Conservation (phyloP, 2,113 vertebrate genomes). For the Tinamus guttatus region DNA sequence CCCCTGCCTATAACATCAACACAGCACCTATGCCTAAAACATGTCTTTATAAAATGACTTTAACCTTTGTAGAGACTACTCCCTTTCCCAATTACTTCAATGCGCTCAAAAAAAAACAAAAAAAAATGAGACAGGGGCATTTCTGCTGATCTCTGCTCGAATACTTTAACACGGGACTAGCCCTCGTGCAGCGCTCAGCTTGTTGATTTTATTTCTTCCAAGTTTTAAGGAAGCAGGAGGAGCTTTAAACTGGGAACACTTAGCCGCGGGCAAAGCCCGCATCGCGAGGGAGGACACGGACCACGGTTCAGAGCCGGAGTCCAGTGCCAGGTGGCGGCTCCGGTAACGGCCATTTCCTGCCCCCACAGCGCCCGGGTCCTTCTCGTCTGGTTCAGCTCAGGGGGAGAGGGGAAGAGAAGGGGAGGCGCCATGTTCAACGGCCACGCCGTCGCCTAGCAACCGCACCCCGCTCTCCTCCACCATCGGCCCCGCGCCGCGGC, state of each 20-base stretch:
- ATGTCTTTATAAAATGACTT: rapidly evolving
- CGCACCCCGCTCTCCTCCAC: not conserved
- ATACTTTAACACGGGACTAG: too few species aligned
- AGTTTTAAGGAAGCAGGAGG: not conserved
- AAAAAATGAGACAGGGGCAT: not conserved
- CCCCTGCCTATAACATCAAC: too few species aligned
- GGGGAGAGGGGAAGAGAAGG: too few species aligned
- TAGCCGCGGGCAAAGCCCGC: too few species aligned
- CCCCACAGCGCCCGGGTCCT: too few species aligned
- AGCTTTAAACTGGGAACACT: not conserved
- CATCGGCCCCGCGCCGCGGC: not conserved
- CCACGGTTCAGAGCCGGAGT: too few species aligned
- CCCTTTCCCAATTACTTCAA: not conserved
- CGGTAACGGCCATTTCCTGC: not conserved
- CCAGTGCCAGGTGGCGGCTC: too few species aligned
- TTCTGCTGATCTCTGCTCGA: not conserved
- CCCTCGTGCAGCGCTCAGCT: not conserved
- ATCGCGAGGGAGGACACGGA: too few species aligned
- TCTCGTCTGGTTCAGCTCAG: too few species aligned
- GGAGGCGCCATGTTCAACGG: not conserved
- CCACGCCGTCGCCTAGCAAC: constrained; percentile 55
- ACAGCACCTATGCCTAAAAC: not conserved
- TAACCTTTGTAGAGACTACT: not conserved
- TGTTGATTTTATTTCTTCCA: not conserved
- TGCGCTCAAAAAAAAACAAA: not conserved